phyloP scores from a whole-genome alignment of 1,140 invertebrate genomes.

The Ostrea denselamellosa region DNA sequence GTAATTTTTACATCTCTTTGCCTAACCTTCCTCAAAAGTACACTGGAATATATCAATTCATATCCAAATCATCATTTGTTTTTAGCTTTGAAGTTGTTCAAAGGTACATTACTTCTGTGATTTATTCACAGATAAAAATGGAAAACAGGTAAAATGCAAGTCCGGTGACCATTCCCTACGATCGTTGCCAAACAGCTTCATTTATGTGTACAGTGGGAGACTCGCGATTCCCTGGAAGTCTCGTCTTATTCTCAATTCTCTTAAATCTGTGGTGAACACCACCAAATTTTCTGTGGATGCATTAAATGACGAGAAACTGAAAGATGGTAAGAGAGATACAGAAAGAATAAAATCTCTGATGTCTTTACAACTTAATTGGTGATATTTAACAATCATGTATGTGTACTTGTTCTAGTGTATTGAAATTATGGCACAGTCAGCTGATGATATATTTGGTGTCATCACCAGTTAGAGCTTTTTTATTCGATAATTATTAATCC shows the following conservation, averaged over 20 bases:
- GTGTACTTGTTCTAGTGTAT: no score
- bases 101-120: background rate
- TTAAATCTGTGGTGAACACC: slow-evolving; percentile 37
- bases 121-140: slow-evolving; percentile 4
- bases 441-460: no score
- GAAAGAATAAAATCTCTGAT: no score
- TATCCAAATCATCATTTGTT: no score
- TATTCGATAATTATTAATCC: no score
- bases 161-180: slow-evolving; percentile 37
- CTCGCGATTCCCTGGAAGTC: slow-evolving; percentile 34
- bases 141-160: background rate
- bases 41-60: no score
- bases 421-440: no score
- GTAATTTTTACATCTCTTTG: no score
- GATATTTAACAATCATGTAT: no score
- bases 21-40: no score
- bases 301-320: slow-evolving; percentile 42
- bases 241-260: background rate
- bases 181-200: background rate
- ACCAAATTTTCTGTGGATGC: background rate
- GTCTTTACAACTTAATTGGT: no score
- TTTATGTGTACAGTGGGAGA: slow-evolving; percentile 48
- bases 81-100: background rate
- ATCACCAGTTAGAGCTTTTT: no score
- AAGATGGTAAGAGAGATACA: slow-evolving; percentile 14